These are phyloP conservation scores for Tiaroga cobitis DNA, from an alignment of 2,797 vertebrate genomes.

Conservation along the genomic window DNA sequence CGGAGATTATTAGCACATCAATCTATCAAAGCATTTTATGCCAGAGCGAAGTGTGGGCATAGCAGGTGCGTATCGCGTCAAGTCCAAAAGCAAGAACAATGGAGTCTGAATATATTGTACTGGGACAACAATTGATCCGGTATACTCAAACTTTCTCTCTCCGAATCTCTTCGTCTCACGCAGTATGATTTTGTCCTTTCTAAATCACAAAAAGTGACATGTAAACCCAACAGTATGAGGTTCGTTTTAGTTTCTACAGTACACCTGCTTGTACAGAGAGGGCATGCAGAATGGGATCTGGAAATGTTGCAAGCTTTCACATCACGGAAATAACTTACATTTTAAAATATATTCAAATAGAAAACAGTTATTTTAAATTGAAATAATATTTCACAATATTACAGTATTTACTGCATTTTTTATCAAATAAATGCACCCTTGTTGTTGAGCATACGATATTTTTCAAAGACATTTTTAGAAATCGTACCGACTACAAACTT, in stretches of 20 bases:
- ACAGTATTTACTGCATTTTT: background rate
- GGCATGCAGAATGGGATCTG: background rate
- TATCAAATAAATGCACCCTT: background rate
- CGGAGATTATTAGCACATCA: constrained; percentile 53
- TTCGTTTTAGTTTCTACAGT: background rate
- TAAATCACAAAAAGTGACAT: background rate
- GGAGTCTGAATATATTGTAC: constrained; percentile 56
- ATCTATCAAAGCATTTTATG: constrained; percentile 43
- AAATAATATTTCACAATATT: too few species aligned
- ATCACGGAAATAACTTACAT: background rate
- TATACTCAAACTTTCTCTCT: constrained; percentile 14
- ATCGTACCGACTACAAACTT: background rate
- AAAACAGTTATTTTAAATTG: too few species aligned
- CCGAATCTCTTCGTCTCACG: background rate
- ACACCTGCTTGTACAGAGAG: background rate
- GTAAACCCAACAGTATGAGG: background rate
- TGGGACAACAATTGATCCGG: constrained; percentile 6
- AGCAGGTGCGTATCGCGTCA: background rate
- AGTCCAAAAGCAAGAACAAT: constrained; percentile 47
- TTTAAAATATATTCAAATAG: too few species aligned
- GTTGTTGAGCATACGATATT: background rate
- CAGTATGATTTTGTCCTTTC: background rate
- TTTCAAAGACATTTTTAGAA: background rate
- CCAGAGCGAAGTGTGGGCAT: background rate
- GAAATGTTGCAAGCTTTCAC: background rate